Evolutionary conservation across 2,888 invertebrate species (phyloP).

Genomic region (Unio pictorum): DNA sequence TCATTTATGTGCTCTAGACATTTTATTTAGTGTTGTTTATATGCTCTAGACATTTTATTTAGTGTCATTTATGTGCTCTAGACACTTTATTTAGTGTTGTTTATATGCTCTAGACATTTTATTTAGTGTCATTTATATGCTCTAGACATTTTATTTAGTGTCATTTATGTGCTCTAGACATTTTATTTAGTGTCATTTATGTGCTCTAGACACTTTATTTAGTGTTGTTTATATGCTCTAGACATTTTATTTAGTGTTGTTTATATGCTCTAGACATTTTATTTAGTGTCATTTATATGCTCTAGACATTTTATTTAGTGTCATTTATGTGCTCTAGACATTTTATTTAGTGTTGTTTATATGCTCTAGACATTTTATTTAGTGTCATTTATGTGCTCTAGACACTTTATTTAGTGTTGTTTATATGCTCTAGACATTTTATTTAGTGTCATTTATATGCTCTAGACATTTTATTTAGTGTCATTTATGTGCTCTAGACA

Average conservation of each 20-base stretch:
- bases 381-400: not conserved
- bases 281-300: not conserved
- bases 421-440: constrained; percentile 74
- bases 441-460: not conserved
- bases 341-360: constrained; percentile 7
- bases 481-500: not conserved
- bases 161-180: not conserved
- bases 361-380: not conserved
- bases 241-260: not conserved
- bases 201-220: constrained; percentile 75
- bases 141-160: not conserved
- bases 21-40: not conserved
- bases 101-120: not conserved
- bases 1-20: not conserved
- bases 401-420: not conserved
- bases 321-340: too few species aligned
- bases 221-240: not conserved
- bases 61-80: not conserved
- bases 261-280: not conserved
- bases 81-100: not conserved
- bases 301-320: not conserved
- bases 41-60: not conserved
- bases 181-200: constrained; percentile 5
- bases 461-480: not conserved
- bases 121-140: constrained; percentile 5